Evolutionary conservation across 2,113 vertebrate species (phyloP), one percentile per base, ranked within the genome.

Genomic region (Orientallactaga bullata): DNA sequence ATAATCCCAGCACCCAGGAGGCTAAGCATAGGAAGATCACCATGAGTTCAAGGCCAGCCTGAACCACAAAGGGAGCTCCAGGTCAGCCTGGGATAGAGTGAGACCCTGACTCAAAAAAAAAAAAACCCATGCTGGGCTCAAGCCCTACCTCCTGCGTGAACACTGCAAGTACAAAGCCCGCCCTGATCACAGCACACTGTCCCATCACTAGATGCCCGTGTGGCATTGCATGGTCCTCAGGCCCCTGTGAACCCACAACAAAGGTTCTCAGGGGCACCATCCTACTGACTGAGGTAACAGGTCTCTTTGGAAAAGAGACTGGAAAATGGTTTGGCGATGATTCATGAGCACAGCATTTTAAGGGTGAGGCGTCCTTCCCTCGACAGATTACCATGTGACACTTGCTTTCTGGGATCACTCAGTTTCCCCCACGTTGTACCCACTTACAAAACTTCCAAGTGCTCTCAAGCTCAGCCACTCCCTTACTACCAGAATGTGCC

Each of bases 121-220:
- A 82, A 17, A 0, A 55, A 55, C 11, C 55, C 55, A 24, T 0
- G 28, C 47, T 39, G 2, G 3, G 20, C 51, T 13, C 17, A 35
- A 65, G 81, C 4, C n/a, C n/a, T 15, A 7, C 21, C 37, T 30
- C 63, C 1, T 74, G 35, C 42, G 16, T 1, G 24, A 65, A 83
- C n/a, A 51, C 1, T 12, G 17, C 26, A 30, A 30, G 9, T 2
- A 30, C n/a, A 21, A 10, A 61, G 24, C 42, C 24, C 6, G n/a
- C 63, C 84, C 21, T 28, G 69, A 37, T 18, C 68, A 28, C n/a
- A 26, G 20, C 30, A 61, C 35, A 13, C 3, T 86, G 69, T 18
- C 16, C 51, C 23, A 30, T 30, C 60, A 35, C 24, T 32, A 9
- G 4, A 24, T 60, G 35, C 28, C 39, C 26, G 32, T 2, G 21